Evolutionary conservation across 2,888 invertebrate genomes (phyloP).

Genomic region (Sepioteuthis lessoniana): DNA sequence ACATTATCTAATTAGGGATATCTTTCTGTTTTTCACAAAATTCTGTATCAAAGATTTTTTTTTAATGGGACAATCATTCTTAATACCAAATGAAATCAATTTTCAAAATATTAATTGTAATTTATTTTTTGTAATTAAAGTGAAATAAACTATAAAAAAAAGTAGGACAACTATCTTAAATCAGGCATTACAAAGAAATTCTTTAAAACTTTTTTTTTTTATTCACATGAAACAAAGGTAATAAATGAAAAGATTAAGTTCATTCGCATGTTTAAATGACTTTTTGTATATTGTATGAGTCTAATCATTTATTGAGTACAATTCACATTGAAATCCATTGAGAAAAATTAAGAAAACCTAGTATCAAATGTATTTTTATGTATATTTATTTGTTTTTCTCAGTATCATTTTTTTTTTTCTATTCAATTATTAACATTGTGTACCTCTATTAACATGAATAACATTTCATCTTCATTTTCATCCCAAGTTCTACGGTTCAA

Average conservation of each 20-base stretch:
- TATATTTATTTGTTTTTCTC: background rate
- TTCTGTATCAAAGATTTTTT: too few species aligned
- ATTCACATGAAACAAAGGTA: background rate
- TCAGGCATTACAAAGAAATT: too few species aligned
- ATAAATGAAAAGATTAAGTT: background rate
- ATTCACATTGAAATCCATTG: background rate
- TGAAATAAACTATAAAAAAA: too few species aligned
- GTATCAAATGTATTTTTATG: background rate
- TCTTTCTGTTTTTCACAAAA: too few species aligned
- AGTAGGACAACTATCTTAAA: too few species aligned
- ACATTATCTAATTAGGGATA: too few species aligned
- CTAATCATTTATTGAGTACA: background rate
- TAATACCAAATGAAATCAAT: too few species aligned
- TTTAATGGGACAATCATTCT: too few species aligned
- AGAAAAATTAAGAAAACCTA: background rate
- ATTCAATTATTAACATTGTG: background rate
- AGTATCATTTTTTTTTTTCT: background rate
- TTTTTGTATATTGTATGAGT: background rate
- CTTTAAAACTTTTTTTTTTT: too few species aligned
- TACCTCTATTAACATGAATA: background rate
- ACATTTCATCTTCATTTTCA: background rate
- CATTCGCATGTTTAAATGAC: background rate
- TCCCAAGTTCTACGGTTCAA: background rate
- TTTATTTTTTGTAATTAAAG: too few species aligned
- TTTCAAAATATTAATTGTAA: too few species aligned